Evolutionary conservation across 2,888 invertebrate genomes (phyloP).

Genomic region (Standfussiana lucernea): DNA sequence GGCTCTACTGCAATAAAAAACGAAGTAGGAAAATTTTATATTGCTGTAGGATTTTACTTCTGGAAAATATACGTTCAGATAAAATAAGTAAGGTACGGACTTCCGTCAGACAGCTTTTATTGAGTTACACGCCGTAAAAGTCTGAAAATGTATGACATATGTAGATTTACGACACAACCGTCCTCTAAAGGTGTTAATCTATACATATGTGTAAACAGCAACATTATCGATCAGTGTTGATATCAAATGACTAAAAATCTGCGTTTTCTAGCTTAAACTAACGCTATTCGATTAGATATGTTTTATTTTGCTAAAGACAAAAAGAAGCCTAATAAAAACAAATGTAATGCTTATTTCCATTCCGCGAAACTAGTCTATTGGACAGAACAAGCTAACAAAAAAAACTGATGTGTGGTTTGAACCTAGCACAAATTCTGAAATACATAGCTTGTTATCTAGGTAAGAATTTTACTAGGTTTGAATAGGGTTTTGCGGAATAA

Average conservation of each 20-base stretch:
- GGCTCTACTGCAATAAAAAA: too few relatives aligned
- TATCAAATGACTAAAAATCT: neutral
- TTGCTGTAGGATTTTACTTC: neutral
- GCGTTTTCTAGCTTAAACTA: neutral
- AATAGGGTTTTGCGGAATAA: neutral
- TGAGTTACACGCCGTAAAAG: too few relatives aligned
- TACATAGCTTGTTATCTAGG: neutral
- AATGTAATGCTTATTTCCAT: neutral
- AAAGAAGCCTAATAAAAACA: neutral
- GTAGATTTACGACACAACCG: neutral
- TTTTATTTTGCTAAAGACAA: neutral
- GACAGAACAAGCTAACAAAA: too few relatives aligned
- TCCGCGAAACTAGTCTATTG: too few relatives aligned
- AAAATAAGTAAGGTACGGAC: neutral
- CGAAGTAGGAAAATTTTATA: too few relatives aligned
- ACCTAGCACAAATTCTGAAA: neutral
- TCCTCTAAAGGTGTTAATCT: neutral
- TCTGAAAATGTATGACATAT: neutral
- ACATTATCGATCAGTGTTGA: neutral
- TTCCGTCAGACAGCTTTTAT: neutral
- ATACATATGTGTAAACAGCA: neutral
- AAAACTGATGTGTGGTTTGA: too few relatives aligned
- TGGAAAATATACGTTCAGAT: neutral
- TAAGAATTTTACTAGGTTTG: neutral
- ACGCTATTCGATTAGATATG: neutral